Percentiles rank a stretch among this genome's conserved stretches.
Evolutionary conservation across 1,140 invertebrate genomes (phyloP).

Genomic region (Drosophila pallidifrons): DNA sequence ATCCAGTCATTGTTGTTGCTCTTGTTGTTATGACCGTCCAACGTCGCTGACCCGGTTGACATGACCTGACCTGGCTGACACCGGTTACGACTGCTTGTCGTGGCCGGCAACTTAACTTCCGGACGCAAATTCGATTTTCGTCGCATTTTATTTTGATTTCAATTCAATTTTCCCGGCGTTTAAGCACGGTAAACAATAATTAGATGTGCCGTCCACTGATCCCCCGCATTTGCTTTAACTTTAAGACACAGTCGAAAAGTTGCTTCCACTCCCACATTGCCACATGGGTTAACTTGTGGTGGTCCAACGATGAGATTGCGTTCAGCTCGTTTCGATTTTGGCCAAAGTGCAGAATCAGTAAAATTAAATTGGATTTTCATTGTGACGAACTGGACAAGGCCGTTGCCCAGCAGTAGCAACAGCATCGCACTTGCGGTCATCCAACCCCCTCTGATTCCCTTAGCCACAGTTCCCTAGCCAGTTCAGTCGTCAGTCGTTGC

Average conservation of each 20-base stretch:
- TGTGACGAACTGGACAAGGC: conserved; percentile 77
- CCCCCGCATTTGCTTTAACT: conserved; percentile 14
- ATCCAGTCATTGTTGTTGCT: conserved; percentile 1
- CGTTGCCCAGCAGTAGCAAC: conserved; percentile 22
- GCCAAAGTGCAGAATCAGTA: conserved; percentile 78
- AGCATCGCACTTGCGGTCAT: conserved; percentile 52
- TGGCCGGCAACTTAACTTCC: conserved; percentile 60
- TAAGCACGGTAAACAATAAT: conserved; percentile 80
- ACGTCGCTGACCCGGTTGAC: conserved; percentile 3
- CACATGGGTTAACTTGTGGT: conserved; percentile 46
- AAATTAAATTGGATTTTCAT: conserved; percentile 83
- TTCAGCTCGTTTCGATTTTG: conserved; percentile 72
- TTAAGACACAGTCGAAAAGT: neutral
- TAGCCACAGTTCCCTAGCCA: conserved; percentile 11
- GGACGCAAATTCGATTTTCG: conserved; percentile 77
- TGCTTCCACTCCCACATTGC: neutral
- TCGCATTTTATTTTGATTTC: conserved; percentile 74
- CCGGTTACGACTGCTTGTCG: conserved; percentile 30
- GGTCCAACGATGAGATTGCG: conserved; percentile 63
- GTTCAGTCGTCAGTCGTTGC: conserved; percentile 19
- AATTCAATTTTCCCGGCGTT: conserved; percentile 79
- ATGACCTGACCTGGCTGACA: conserved; percentile 42
- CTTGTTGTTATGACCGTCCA: conserved; percentile 6
- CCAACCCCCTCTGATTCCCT: conserved; percentile 5
- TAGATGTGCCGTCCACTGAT: conserved; percentile 62